These are phyloP conservation scores for Lobophora halterata DNA, from an alignment of 2,888 invertebrate genomes.

Conservation along the genomic window DNA sequence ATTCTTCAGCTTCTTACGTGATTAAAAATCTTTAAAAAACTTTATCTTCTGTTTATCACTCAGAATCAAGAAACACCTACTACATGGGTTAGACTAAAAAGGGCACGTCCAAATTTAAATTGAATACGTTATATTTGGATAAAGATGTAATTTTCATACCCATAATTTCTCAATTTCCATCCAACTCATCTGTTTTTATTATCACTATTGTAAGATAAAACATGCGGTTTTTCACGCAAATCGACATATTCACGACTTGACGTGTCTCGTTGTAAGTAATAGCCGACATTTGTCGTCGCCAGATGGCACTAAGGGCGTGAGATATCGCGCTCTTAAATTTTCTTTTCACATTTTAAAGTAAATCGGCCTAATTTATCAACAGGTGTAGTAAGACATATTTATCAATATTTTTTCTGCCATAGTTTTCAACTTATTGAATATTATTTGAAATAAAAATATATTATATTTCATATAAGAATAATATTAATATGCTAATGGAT, in stretches of 20 bases:
- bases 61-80: too few species aligned
- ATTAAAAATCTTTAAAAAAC: slow-evolving; percentile 11
- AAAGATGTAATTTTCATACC: too few species aligned
- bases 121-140: too few species aligned
- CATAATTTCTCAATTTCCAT: slow-evolving; percentile 11
- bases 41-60: slow-evolving; percentile 4
- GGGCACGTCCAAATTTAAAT: too few species aligned
- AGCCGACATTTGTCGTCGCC: slow-evolving; percentile 50
- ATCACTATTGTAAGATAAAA: slow-evolving; percentile 14
- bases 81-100: too few species aligned
- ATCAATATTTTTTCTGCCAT: too few species aligned
- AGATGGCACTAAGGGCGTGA: slow-evolving; percentile 41
- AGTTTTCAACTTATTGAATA: too few species aligned
- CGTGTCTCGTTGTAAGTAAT: slow-evolving; percentile 49
- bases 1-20: slow-evolving; percentile 9
- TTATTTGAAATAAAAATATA: too few species aligned
- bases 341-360: slow-evolving; percentile 40
- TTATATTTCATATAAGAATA: too few species aligned
- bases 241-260: slow-evolving; percentile 41
- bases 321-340: slow-evolving; percentile 46
- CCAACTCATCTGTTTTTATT: slow-evolving; percentile 6
- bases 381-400: too few species aligned
- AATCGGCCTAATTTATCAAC: slow-evolving; percentile 36
- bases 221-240: slow-evolving; percentile 32
- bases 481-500: too few species aligned